Conservation (phyloP, 2,113 vertebrate species). For the Hypomesus transpacificus region DNA sequence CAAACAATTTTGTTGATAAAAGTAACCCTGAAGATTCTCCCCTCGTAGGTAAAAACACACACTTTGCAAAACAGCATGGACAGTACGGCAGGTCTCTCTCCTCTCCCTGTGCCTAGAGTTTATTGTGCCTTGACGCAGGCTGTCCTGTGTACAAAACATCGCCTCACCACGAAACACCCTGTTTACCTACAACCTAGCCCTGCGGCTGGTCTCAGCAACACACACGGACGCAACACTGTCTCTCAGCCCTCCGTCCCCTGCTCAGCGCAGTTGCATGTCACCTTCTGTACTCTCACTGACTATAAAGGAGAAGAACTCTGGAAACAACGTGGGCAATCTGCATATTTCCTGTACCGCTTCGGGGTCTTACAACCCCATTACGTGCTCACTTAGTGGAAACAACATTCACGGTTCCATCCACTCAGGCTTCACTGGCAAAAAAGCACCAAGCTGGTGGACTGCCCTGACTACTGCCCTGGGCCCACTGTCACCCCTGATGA, state of each 20-base stretch:
- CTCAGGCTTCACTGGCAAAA: constrained; percentile 56
- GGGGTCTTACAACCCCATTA: constrained; percentile 69
- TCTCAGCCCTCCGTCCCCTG: no score
- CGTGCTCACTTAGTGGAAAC: constrained; percentile 70
- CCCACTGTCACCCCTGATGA: constrained; percentile 51
- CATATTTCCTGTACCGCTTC: constrained; percentile 53
- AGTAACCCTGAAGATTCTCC: no score
- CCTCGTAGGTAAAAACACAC: no score
- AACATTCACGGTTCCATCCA: constrained; percentile 56
- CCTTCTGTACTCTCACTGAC: neutral
- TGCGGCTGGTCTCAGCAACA: neutral
- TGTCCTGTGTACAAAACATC: constrained; percentile 60
- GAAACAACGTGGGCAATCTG: constrained; percentile 45
- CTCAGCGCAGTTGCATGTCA: no score
- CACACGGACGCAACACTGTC: neutral
- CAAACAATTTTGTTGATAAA: no score
- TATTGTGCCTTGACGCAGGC: constrained; percentile 32
- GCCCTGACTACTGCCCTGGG: constrained; percentile 31
- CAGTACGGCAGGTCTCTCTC: constrained; percentile 4
- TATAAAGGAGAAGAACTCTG: constrained; percentile 39
- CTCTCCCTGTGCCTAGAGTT: neutral
- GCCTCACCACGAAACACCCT: constrained; percentile 13
- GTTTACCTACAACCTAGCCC: constrained; percentile 28
- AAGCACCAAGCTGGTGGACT: constrained; percentile 47
- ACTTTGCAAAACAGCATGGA: no score